Percentiles rank a stretch among this genome's conserved stretches.
Evolutionary conservation across 2,888 invertebrate genomes (phyloP).

Genomic region (Orchesellides sinensis): DNA sequence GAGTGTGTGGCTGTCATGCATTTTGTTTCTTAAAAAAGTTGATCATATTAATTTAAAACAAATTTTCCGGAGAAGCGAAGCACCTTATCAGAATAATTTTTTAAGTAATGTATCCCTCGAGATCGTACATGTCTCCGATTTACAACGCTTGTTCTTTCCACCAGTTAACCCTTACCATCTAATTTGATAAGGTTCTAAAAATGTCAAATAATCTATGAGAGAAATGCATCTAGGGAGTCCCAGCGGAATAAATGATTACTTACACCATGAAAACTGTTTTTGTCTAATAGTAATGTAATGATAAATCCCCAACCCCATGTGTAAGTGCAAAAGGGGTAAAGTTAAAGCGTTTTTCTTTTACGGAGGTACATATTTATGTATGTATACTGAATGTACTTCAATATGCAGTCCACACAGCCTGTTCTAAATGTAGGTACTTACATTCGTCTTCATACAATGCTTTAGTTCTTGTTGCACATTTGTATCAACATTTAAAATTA

Average conservation of each 20-base stretch:
- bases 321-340: too few species aligned
- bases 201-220: slow-evolving; percentile 31
- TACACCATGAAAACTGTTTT: too few species aligned
- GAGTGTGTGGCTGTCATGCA: neutral
- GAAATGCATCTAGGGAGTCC: neutral
- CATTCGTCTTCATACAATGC: too few species aligned
- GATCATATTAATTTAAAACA: neutral
- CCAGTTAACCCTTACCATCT: slow-evolving; percentile 9
- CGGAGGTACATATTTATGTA: too few species aligned
- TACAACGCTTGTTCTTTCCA: slow-evolving; percentile 2
- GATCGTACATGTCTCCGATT: slow-evolving; percentile 1
- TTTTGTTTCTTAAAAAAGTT: neutral
- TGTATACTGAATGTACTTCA: too few species aligned
- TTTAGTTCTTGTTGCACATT: too few species aligned
- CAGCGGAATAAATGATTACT: neutral
- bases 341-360: too few species aligned
- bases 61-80: neutral
- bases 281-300: too few species aligned
- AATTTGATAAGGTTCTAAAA: slow-evolving; percentile 27
- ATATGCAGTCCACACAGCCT: too few species aligned
- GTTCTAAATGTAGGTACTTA: too few species aligned
- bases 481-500: too few species aligned
- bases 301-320: too few species aligned
- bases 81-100: slow-evolving; percentile 4
- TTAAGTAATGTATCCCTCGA: slow-evolving; percentile 28